Conservation (phyloP, 2,888 invertebrate genomes). For the Ormyrus labotus region DNA sequence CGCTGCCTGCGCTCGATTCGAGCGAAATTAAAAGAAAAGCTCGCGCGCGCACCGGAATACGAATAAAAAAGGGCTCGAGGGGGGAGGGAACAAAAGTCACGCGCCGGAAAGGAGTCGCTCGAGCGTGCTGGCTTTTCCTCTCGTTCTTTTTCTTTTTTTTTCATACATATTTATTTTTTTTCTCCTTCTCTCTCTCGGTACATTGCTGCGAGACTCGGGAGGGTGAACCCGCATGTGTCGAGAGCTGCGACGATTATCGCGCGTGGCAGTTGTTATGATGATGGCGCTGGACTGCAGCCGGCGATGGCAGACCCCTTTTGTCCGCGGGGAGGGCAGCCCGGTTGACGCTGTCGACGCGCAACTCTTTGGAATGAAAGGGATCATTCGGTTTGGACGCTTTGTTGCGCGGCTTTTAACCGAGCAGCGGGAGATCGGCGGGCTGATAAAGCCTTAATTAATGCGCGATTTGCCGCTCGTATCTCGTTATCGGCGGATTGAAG, state of each 20-base stretch:
- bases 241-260: slow-evolving; percentile 25
- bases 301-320: no score
- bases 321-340: no score
- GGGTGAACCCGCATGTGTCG: slow-evolving; percentile 12
- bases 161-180: slow-evolving; percentile 8
- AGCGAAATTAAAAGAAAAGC: slow-evolving; percentile 20
- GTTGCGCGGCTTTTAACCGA: no score
- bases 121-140: slow-evolving; percentile 6
- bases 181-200: background rate
- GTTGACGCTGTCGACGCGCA: no score
- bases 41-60: background rate
- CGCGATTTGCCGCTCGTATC: no score
- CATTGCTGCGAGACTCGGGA: background rate
- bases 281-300: slow-evolving; percentile 1
- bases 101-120: slow-evolving; percentile 25
- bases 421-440: no score
- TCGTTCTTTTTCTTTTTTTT: slow-evolving; percentile 16
- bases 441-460: no score
- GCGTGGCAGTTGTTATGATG: background rate
- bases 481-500: no score
- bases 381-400: no score
- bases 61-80: background rate
- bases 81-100: slow-evolving; percentile 30
- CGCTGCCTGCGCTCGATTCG: background rate
- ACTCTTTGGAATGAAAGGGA: no score